These are phyloP conservation scores for Synergus itoensis DNA, from an alignment of 2,888 invertebrate genomes.

Conservation along the genomic window DNA sequence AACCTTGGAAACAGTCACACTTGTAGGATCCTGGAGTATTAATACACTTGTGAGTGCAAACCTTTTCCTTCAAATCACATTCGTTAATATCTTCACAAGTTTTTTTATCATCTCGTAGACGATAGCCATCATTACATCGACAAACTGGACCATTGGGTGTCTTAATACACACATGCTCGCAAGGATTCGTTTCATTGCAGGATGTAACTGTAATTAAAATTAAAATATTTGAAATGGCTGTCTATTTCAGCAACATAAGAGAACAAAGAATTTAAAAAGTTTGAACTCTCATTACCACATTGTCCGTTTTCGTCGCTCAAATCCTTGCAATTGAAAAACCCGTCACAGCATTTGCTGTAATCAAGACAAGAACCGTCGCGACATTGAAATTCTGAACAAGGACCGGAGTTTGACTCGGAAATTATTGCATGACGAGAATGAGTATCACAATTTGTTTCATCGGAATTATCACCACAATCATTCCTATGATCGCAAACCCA, in stretches of 20 bases:
- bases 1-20: conserved; percentile 69
- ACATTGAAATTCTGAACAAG: conserved; percentile 30
- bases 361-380: conserved; percentile 6
- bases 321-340: not conserved
- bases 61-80: conserved; percentile 79
- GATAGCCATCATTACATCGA: conserved; percentile 80
- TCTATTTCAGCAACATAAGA: too few species aligned
- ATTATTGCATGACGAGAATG: not conserved
- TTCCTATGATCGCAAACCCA: conserved; percentile 81
- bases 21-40: conserved; percentile 73
- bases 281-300: conserved; percentile 6
- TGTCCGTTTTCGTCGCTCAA: conserved; percentile 16
- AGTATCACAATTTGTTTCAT: conserved; percentile 1
- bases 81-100: conserved; percentile 80
- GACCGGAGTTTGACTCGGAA: not conserved
- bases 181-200: not conserved
- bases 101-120: conserved; percentile 72
- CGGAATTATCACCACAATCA: conserved; percentile 30
- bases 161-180: conserved; percentile 49
- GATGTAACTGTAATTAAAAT: not conserved
- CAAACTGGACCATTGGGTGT: conserved; percentile 74
- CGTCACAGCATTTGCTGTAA: not conserved
- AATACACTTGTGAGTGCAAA: conserved; percentile 76
- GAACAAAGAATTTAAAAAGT: not conserved
- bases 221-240: not conserved